Evolutionary conservation across 2,797 vertebrate species (phyloP), one percentile per base, ranked within the genome.

Genomic region (Mus minutoides): DNA sequence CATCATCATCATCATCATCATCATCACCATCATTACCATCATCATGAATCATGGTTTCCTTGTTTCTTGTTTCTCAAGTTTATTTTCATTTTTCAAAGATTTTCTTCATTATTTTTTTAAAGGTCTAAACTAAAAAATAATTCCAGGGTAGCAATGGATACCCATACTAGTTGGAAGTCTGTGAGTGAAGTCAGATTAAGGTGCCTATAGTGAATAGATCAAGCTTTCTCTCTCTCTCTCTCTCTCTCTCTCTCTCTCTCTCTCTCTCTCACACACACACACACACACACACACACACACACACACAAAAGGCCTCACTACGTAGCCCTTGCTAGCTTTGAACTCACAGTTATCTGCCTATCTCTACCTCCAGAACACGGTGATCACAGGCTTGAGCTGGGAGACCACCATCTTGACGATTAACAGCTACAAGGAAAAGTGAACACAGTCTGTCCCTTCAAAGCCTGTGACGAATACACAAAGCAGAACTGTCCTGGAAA

Each of bases 31-130:
- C 52, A 14, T 4, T 31, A 34, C 24, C 10, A 26, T 71, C 37
- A 43, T 37, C 73, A 7, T 19, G 67, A 88, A 40, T 58, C 40
- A 94, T 43, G 6, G 26, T 79, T 92, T 67, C 29, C 31, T 67
- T 67, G 62, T 69, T 69, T n/a, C 67, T n/a, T 69, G 16, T 19
- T 69, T 69, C 67, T 71, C 67, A 71, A 71, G 34, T 71, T 37
- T 37, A 37, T 95, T 92, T 37, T 94, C 86, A 4, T 89, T 91
- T n/a, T 12, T 94, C 62, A 1, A 24, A 91, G 40, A 95, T 56
- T 86, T 94, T 90, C n/a, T 37, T 88, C 54, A 54, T 79, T 29
- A 24, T 56, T 60, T 60, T 73, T 60, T 31, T 62, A 73, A 93
- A 87, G 43, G 43, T 67, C 6, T 67, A 94, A 24, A 37, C 78